These are phyloP conservation scores for Daphoenositta chrysoptera DNA, from an alignment of 2,113 vertebrate genomes.

Conservation along the genomic window DNA sequence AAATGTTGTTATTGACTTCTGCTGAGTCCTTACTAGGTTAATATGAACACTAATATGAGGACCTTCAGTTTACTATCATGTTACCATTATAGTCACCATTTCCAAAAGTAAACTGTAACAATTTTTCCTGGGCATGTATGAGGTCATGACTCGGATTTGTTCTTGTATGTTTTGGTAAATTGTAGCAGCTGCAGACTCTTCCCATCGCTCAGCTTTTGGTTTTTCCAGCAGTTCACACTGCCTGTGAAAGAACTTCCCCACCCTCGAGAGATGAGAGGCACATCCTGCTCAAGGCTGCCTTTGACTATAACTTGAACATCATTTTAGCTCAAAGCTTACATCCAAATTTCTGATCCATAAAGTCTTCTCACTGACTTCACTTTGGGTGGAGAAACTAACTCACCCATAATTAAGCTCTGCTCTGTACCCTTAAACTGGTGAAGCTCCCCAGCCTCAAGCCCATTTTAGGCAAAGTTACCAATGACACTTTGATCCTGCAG, in stretches of 20 bases:
- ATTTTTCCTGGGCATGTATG: not conserved
- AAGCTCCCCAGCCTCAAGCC: not conserved
- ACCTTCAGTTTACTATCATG: not conserved
- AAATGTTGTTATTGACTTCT: not conserved
- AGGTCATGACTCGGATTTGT: not conserved
- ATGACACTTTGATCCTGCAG: not conserved
- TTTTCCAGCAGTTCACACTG: not conserved
- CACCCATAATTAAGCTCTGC: not conserved
- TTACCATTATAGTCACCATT: not conserved
- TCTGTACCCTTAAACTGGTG: not conserved
- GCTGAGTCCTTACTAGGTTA: not conserved
- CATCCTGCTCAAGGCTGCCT: not conserved
- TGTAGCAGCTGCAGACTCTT: not conserved
- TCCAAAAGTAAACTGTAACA: not conserved
- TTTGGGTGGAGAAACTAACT: not conserved
- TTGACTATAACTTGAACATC: not conserved
- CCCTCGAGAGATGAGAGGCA: not conserved
- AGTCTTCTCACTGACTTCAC: not conserved
- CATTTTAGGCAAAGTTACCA: not conserved
- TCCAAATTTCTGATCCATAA: not conserved
- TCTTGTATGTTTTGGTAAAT: not conserved
- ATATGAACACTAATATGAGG: not conserved
- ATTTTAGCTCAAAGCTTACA: not conserved
- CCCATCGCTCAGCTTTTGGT: fast-evolving
- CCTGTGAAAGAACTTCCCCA: not conserved